phyloP scores from a whole-genome alignment of 1,140 invertebrate species.

The Drosophila nigrodunni region DNA sequence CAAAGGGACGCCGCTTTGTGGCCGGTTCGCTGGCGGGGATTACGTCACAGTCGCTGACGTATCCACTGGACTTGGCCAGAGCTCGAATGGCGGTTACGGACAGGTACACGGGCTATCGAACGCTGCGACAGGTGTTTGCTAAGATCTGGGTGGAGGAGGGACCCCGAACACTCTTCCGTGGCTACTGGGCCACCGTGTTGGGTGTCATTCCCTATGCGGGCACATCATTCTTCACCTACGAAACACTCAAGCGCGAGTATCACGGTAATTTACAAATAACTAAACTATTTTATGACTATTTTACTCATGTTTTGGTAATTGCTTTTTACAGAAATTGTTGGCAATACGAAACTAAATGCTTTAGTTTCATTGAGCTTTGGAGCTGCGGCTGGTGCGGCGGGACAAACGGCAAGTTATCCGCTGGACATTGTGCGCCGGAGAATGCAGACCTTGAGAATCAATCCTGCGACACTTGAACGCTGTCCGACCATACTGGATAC shows the following conservation, averaged over 20 bases:
- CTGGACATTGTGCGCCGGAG: conserved; percentile 84
- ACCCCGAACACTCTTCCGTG: conserved; percentile 91
- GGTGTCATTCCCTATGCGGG: conserved; percentile 99
- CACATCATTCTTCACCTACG: conserved; percentile 98
- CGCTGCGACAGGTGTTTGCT: conserved; percentile 90
- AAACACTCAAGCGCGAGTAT: conserved; percentile 94
- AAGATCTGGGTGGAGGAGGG: conserved; percentile 94
- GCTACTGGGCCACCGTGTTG: conserved; percentile 95
- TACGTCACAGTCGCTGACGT: conserved; percentile 96
- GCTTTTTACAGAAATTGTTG: conserved; percentile 67
- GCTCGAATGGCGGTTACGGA: conserved; percentile 98
- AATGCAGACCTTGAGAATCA: conserved; percentile 83
- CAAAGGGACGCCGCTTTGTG: conserved; percentile 88
- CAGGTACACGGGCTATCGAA: conserved; percentile 87
- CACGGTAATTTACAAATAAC: conserved; percentile 86
- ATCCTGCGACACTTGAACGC: conserved; percentile 37
- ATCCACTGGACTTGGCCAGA: conserved; percentile 97
- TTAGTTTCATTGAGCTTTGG: conserved; percentile 92
- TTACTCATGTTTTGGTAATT: background rate
- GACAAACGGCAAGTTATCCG: conserved; percentile 98
- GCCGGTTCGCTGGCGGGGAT: conserved; percentile 97
- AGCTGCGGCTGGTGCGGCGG: conserved; percentile 95
- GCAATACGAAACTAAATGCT: conserved; percentile 85
- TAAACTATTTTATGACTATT: background rate
- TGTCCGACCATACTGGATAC: conserved; percentile 74